Evolutionary conservation across 2,797 vertebrate genomes (phyloP).

Genomic region (Molossus molossus): DNA sequence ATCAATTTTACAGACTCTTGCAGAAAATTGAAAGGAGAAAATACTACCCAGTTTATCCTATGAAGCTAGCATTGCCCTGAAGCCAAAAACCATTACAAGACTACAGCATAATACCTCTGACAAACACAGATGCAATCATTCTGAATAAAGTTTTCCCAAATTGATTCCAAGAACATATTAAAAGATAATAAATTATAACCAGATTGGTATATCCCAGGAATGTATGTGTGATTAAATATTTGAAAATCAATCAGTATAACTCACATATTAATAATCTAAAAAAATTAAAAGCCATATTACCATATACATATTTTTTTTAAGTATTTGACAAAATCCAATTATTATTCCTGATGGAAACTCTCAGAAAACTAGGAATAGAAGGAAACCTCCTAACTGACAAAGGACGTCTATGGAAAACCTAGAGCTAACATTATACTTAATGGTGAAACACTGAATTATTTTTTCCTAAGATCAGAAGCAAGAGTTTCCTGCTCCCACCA

Average conservation of each 20-base stretch:
- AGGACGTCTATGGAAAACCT: not conserved
- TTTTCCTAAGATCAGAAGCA: not conserved
- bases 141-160: not conserved
- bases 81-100: not conserved
- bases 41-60: not conserved
- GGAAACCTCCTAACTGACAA: not conserved
- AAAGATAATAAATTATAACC: not conserved
- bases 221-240: not conserved
- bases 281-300: not conserved
- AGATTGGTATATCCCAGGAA: not conserved
- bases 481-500: not conserved
- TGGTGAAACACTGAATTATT: not conserved
- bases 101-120: not conserved
- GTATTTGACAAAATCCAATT: not conserved
- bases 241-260: not conserved
- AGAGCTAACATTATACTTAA: not conserved
- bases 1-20: not conserved
- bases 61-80: not conserved
- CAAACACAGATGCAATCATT: not conserved
- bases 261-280: not conserved
- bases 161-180: not conserved
- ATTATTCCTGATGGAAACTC: not conserved
- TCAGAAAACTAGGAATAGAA: not conserved
- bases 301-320: not conserved
- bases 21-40: not conserved